phyloP scores from a whole-genome alignment of 2,888 invertebrate species.

The Pilophorus perplexus region DNA sequence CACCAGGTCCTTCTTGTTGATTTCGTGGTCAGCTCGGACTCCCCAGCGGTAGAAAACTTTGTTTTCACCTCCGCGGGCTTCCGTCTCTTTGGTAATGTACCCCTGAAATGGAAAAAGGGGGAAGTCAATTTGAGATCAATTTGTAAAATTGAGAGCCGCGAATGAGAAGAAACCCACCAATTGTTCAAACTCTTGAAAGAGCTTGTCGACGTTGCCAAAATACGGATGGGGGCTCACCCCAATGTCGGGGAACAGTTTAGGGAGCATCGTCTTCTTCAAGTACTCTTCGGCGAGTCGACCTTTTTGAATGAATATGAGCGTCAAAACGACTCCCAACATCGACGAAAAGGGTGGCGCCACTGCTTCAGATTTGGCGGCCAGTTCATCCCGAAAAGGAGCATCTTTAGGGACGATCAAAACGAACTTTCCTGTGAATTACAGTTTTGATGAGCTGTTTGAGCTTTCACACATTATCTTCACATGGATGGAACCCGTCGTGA shows the following conservation, averaged over 20 bases:
- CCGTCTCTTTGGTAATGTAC: slow-evolving; percentile 16
- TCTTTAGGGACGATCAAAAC: slow-evolving; percentile 3
- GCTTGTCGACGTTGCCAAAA: slow-evolving; percentile 32
- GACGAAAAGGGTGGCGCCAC: background rate
- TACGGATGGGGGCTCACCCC: slow-evolving; percentile 4
- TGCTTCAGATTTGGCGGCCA: background rate
- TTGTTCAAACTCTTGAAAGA: slow-evolving; percentile 24
- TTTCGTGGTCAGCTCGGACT: background rate
- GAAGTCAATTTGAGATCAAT: background rate
- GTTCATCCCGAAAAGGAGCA: slow-evolving; percentile 10
- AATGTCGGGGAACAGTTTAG: slow-evolving; percentile 27
- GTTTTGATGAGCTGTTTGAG: no score
- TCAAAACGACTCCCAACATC: slow-evolving; percentile 10
- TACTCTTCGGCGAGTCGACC: slow-evolving; percentile 12
- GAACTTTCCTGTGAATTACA: slow-evolving; percentile 21
- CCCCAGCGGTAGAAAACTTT: slow-evolving; percentile 18
- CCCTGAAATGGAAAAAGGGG: slow-evolving; percentile 4
- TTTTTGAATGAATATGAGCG: slow-evolving; percentile 19
- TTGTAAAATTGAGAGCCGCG: background rate
- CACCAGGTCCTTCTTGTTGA: slow-evolving; percentile 7
- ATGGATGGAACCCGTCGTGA: no score
- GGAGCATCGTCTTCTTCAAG: slow-evolving; percentile 24
- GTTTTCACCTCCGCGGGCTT: slow-evolving; percentile 11
- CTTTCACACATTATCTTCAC: no score
- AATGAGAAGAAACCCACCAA: slow-evolving; percentile 7